Evolutionary conservation across 2,797 vertebrate genomes (phyloP), one percentile per base, ranked within the genome.

Genomic region (Chrysocyon brachyurus): DNA sequence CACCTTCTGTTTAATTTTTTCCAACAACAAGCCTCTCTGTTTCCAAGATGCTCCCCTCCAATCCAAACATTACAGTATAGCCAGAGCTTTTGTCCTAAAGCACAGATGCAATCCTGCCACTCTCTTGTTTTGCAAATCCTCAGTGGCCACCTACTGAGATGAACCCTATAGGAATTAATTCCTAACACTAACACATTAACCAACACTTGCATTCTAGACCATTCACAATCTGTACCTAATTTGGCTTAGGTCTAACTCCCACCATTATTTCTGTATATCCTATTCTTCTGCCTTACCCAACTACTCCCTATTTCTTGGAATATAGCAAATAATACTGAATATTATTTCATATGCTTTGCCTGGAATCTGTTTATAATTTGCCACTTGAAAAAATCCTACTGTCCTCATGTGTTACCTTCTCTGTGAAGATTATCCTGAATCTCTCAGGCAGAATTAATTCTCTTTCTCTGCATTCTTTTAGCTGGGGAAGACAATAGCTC

Each of bases 1-100:
- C 8, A 64, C 11, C 31, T 95, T 77, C 64, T 72, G 36, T 70
- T 97, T 89, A 91, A 8, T 89, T 78, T 89, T 66, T 64, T 75
- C n/a, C 11, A 96, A 54, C 3, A 77, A 91, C 4, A 77, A 91
- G 4, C 11, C 17, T 79, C 22, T 91, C 22, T 87, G 61, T 31
- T 19, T 78, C 36, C 40, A 59, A n/a, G 16, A 6, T 88, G 26
- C 22, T 89, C 14, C 87, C 11, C 49, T 91, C 46, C 96, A 87
- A 84, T 78, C 12, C 56, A 83, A 54, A 17, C 24, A 85, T 59
- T 84, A 77, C 21, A 36, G 2, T 64, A 26, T 66, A 95, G 21
- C 31, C 46, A 72, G 21, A 94, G 16, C 14, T 78, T 79, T 89
- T 89, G 46, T 86, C 46, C 16, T 90, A 56, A 89, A 94, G 24